Percentiles rank a stretch among this genome's conserved stretches.
Conservation (phyloP, 1,140 invertebrate genomes). For the Drosophila pandora region DNA sequence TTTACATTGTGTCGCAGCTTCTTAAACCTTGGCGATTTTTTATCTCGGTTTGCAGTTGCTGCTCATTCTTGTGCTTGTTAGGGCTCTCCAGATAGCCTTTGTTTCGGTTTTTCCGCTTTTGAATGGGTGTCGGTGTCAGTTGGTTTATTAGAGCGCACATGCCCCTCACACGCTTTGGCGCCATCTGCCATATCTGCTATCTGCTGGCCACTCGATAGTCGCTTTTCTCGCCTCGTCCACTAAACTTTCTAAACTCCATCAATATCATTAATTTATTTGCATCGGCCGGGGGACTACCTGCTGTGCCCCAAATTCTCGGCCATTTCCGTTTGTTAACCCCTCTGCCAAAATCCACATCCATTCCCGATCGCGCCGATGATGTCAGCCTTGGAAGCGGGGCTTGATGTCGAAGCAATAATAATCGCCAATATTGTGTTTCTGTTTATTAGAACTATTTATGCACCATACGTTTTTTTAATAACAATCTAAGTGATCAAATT, state of each 20-base stretch:
- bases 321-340: slow-evolving; percentile 42
- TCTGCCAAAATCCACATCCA: slow-evolving; percentile 23
- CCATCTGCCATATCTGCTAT: slow-evolving; percentile 32
- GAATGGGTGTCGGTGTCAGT: slow-evolving; percentile 55
- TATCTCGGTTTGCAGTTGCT: slow-evolving; percentile 54
- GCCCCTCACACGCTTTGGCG: slow-evolving; percentile 47
- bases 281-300: slow-evolving; percentile 10
- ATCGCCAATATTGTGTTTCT: slow-evolving; percentile 34
- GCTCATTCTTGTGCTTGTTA: background rate
- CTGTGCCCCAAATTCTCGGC: slow-evolving; percentile 45
- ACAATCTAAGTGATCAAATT: slow-evolving; percentile 35
- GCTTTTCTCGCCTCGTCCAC: slow-evolving; percentile 16
- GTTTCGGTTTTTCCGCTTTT: background rate
- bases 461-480: slow-evolving; percentile 17
- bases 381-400: slow-evolving; percentile 18
- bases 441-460: slow-evolving; percentile 34
- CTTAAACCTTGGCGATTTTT: slow-evolving; percentile 25
- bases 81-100: background rate
- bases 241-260: slow-evolving; percentile 51
- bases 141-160: slow-evolving; percentile 68
- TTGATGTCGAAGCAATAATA: slow-evolving; percentile 22
- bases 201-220: slow-evolving; percentile 1
- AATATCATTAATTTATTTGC: slow-evolving; percentile 35
- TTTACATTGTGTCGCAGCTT: slow-evolving; percentile 60
- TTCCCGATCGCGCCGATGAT: slow-evolving; percentile 29